Evolutionary conservation across 2,888 invertebrate species (phyloP), one percentile per base, ranked within the genome.

Genomic region (Anoplius nigerrimus): DNA sequence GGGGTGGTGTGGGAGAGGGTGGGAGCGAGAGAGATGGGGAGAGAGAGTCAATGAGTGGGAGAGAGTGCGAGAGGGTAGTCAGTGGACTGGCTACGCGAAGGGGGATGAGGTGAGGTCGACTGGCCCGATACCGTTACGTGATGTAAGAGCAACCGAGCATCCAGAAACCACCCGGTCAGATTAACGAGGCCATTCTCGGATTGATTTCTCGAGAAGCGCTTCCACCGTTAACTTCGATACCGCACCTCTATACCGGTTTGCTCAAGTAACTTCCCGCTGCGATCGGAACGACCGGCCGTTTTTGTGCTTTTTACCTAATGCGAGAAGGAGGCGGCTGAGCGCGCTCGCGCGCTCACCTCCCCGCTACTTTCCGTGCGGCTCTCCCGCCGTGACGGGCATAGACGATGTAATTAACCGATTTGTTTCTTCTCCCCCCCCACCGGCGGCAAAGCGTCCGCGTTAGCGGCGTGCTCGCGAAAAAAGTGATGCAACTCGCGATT

Each of bases 141-240:
- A 86, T 86, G 83, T 86, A 86, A 84, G 84, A 84, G 86, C 84
- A 82, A 78, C 81, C 80, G 77, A 82, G 80, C 78, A 82, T 82
- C 82, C 80, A 74, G 76, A 80, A 81, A 82, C 79, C 79, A 74
- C 72, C 79, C 76, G 81, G 84, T 76, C 84, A 86, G 88, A 88
- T 88, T 88, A 88, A 88, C 88, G 88, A 86, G 84, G 83, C 87
- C 87, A 87, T 88, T 87, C 87, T 84, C 86, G 80, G 84, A 88
- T 88, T 88, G 88, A 88, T 88, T 88, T 83, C 87, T 82, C 80
- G 78, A 81, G 82, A 78, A 82, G 82, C 81, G 79, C 78, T 82
- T 78, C 76, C 81, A 73, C 79, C 80, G 80, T 82, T 77, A 79
- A 75, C 81, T 82, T 78, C 79, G 77, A 82, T 81, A 77, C 75